Conservation (phyloP, 92 coral and sea anemone genomes). For the Pocillopora meandrina region DNA sequence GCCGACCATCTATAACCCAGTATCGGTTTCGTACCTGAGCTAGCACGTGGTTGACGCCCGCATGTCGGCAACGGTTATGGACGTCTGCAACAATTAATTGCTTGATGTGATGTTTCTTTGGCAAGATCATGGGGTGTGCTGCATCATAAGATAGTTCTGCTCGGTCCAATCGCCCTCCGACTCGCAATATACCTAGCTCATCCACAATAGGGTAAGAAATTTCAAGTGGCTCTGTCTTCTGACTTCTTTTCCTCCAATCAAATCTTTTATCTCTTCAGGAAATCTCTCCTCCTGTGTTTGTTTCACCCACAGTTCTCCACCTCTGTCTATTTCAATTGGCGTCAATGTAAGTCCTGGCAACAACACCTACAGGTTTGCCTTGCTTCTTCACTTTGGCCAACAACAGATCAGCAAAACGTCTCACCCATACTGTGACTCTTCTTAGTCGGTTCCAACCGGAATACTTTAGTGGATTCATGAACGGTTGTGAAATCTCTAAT, state of each 20-base stretch:
- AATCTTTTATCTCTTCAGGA: not conserved
- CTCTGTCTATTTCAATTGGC: too few relatives aligned
- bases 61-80: slow-evolving; percentile 12
- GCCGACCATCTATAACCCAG: slow-evolving; percentile 28
- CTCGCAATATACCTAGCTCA: not conserved
- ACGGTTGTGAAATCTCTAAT: too few relatives aligned
- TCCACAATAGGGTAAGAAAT: slow-evolving; percentile 22
- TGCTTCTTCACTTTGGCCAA: too few relatives aligned
- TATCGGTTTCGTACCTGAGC: slow-evolving; percentile 31
- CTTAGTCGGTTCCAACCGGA: too few relatives aligned
- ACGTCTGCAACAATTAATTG: slow-evolving; percentile 38
- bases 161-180: too few relatives aligned
- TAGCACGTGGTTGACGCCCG: too few relatives aligned
- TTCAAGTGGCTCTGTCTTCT: slow-evolving; percentile 24
- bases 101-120: slow-evolving; percentile 34
- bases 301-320: not conserved
- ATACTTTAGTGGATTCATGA: too few relatives aligned
- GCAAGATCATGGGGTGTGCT: not conserved
- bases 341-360: too few relatives aligned
- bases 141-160: too few relatives aligned
- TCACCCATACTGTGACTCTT: too few relatives aligned
- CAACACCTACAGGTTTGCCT: too few relatives aligned
- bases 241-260: not conserved
- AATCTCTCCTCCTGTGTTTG: slow-evolving; percentile 34
- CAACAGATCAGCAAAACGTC: too few relatives aligned